Percentiles rank a stretch among this genome's conserved stretches.
Conservation (phyloP, 2,797 vertebrate species). For the Vireo griseus region DNA sequence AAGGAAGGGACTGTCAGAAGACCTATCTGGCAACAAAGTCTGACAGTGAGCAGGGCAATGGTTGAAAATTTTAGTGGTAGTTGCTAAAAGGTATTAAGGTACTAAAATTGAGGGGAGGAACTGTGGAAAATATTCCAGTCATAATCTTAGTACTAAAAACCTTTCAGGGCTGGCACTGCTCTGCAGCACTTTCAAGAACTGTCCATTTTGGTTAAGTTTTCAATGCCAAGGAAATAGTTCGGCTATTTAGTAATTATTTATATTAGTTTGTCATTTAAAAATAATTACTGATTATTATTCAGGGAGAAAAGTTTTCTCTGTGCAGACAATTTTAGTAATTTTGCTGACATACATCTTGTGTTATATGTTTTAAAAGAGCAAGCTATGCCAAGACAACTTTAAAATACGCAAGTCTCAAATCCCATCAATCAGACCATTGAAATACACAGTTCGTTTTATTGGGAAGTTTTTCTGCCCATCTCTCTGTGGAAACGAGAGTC, state of each 20-base stretch:
- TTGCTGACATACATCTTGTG: background rate
- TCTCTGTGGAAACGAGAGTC: background rate
- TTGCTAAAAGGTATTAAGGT: background rate
- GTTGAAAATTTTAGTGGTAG: background rate
- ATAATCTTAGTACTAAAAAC: background rate
- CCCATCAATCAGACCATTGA: background rate
- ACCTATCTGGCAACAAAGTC: background rate
- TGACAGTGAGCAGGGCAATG: background rate
- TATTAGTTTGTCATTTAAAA: background rate
- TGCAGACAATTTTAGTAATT: background rate
- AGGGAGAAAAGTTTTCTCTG: background rate
- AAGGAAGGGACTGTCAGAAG: background rate
- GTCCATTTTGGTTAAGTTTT: background rate
- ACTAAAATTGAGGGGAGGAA: background rate
- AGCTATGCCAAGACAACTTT: background rate
- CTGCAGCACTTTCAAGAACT: background rate
- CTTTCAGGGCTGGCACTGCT: background rate
- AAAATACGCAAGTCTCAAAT: background rate
- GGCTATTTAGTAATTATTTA: background rate
- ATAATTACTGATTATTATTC: background rate
- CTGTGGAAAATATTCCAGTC: conserved; percentile 11
- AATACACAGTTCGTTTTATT: background rate
- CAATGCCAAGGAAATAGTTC: background rate
- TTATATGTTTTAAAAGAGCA: background rate
- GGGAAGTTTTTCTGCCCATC: background rate